These are phyloP conservation scores for Phortica variegata DNA, from an alignment of 1,140 invertebrate genomes.

Conservation along the genomic window DNA sequence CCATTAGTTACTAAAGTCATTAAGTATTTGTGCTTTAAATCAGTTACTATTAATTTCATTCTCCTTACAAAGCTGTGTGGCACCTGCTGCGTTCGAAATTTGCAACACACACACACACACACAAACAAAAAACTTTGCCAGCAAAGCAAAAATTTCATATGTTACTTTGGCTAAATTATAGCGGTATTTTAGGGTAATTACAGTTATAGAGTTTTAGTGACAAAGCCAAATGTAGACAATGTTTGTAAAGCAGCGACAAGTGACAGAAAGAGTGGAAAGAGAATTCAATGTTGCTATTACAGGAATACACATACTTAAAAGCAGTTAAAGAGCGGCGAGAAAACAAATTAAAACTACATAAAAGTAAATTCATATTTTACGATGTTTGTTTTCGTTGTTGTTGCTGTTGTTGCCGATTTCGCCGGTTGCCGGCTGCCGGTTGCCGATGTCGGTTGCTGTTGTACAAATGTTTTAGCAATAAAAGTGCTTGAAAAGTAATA, in stretches of 20 bases:
- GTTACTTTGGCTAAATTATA: constrained; percentile 43
- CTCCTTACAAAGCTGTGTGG: neutral
- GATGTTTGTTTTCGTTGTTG: constrained; percentile 24
- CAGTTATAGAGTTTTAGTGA: constrained; percentile 46
- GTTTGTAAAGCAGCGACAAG: constrained; percentile 30
- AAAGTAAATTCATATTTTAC: constrained; percentile 48
- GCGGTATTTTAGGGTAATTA: constrained; percentile 52
- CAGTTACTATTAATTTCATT: no score
- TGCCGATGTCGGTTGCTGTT: no score
- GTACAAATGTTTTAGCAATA: constrained; percentile 49
- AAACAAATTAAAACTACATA: constrained; percentile 55
- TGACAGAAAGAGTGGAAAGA: neutral
- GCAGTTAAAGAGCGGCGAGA: constrained; percentile 35
- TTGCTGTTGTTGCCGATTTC: constrained; percentile 13
- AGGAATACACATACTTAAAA: neutral
- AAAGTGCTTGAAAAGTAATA: constrained; percentile 14
- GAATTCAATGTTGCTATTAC: no score
- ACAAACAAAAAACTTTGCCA: no score
- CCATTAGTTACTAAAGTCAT: no score
- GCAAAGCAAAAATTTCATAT: no score
- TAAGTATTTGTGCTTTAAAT: no score
- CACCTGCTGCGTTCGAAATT: constrained; percentile 9
- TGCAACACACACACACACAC: neutral
- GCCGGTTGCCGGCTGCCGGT: no score
- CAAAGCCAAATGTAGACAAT: constrained; percentile 26